Evolutionary conservation across 1,140 invertebrate species (phyloP).

Genomic region (Drosophila pectinifera): DNA sequence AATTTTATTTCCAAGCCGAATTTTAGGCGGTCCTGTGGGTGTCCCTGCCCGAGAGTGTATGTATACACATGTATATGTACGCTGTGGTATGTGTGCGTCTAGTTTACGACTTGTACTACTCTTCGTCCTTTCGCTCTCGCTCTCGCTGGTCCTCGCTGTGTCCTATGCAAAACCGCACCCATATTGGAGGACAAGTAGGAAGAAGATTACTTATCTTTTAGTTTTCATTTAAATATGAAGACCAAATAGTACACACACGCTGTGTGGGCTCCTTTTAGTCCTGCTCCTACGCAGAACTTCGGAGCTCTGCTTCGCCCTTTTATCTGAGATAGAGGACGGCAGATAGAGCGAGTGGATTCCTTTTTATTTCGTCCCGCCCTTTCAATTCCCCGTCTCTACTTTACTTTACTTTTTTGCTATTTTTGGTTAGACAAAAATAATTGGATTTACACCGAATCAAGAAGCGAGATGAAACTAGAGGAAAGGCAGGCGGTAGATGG

Average conservation of each 20-base stretch:
- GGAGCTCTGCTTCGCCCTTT: conserved; percentile 1
- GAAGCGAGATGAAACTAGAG: conserved; percentile 24
- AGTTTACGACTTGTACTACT: conserved; percentile 58
- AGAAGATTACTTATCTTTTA: conserved; percentile 79
- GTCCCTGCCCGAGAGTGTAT: conserved; percentile 9
- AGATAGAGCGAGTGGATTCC: conserved; percentile 29
- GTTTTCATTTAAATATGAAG: conserved; percentile 79
- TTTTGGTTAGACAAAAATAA: conserved; percentile 55
- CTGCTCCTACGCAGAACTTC: conserved; percentile 20
- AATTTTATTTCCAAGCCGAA: conserved; percentile 48
- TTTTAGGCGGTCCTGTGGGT: conserved; percentile 44
- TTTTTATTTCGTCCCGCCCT: conserved; percentile 38
- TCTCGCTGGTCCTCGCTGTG: not conserved
- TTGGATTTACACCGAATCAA: conserved; percentile 53
- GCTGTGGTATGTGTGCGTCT: conserved; percentile 22
- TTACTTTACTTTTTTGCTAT: conserved; percentile 14
- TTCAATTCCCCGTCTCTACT: conserved; percentile 20
- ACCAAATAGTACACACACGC: conserved; percentile 60
- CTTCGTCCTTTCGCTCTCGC: conserved; percentile 19
- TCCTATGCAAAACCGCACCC: conserved; percentile 69
- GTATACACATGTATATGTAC: conserved; percentile 11
- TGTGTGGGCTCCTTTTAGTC: conserved; percentile 6
- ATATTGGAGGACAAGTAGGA: conserved; percentile 47
- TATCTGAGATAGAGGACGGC: conserved; percentile 8
- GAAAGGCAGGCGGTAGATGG: not conserved